Evolutionary conservation across 2,888 invertebrate genomes (phyloP).

Genomic region (Aphidius colemani): DNA sequence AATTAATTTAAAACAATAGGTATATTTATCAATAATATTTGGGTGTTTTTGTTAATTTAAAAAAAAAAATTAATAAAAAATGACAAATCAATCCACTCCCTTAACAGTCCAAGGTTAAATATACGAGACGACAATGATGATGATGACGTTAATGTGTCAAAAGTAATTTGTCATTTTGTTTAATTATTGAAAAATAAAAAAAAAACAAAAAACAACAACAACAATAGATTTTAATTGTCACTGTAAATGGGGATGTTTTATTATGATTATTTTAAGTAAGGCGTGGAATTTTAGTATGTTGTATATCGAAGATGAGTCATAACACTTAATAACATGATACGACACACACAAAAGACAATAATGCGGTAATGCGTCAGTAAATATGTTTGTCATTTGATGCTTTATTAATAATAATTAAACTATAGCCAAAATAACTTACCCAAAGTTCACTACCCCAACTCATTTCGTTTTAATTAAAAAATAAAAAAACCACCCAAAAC

Average conservation of each 20-base stretch:
- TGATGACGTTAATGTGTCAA: not conserved
- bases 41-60: too few relatives aligned
- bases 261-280: too few relatives aligned
- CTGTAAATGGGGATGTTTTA: too few relatives aligned
- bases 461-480: slow-evolving; percentile 53
- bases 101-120: too few relatives aligned
- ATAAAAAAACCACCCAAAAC: slow-evolving; percentile 4
- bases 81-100: too few relatives aligned
- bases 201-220: too few relatives aligned
- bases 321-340: slow-evolving; percentile 2
- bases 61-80: too few relatives aligned
- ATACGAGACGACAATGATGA: too few relatives aligned
- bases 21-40: too few relatives aligned
- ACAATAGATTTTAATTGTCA: too few relatives aligned
- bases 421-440: slow-evolving; percentile 49
- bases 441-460: slow-evolving; percentile 62
- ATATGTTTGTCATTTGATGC: not conserved
- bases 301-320: slow-evolving; percentile 4
- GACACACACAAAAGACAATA: not conserved
- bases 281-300: too few relatives aligned
- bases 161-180: not conserved
- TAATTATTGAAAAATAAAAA: not conserved
- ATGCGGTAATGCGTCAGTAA: not conserved
- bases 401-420: not conserved
- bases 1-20: too few relatives aligned